These are phyloP conservation scores for Heliconius charithonia DNA, from an alignment of 2,888 invertebrate genomes.

Conservation along the genomic window DNA sequence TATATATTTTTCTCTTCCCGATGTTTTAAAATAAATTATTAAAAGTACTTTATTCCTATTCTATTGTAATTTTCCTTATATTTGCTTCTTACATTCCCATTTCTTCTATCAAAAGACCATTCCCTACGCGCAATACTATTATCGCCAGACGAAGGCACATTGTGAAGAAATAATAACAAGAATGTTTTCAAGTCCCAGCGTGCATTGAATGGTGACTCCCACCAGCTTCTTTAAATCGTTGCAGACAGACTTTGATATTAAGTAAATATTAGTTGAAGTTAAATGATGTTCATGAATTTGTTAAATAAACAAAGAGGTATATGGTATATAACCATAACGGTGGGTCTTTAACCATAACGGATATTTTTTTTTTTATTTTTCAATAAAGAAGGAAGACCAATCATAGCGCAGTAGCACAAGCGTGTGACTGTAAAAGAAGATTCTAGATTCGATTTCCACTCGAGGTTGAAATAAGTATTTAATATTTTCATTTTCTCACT, in stretches of 20 bases:
- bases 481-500: too few relatives aligned
- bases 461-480: too few relatives aligned
- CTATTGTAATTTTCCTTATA: not conserved
- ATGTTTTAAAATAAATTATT: not conserved
- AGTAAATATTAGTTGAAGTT: constrained; percentile 23
- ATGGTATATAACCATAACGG: not conserved
- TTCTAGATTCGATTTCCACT: too few relatives aligned
- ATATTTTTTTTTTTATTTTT: too few relatives aligned
- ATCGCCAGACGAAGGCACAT: constrained; percentile 10
- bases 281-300: not conserved
- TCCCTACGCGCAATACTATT: constrained; percentile 24
- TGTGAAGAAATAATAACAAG: constrained; percentile 25
- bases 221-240: not conserved
- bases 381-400: too few relatives aligned
- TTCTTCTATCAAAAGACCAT: constrained; percentile 7
- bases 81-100: not conserved
- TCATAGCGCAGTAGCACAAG: too few relatives aligned
- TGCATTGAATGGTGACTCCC: constrained; percentile 7
- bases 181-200: constrained; percentile 19
- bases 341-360: not conserved
- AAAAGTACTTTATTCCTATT: not conserved
- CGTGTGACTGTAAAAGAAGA: too few relatives aligned
- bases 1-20: not conserved
- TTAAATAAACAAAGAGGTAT: not conserved
- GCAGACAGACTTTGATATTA: constrained; percentile 24